Percentiles rank a stretch among this genome's conserved stretches.
Evolutionary conservation across 53 echinoderm and acorn worm species (phyloP).

Genomic region (Antedon mediterranea): DNA sequence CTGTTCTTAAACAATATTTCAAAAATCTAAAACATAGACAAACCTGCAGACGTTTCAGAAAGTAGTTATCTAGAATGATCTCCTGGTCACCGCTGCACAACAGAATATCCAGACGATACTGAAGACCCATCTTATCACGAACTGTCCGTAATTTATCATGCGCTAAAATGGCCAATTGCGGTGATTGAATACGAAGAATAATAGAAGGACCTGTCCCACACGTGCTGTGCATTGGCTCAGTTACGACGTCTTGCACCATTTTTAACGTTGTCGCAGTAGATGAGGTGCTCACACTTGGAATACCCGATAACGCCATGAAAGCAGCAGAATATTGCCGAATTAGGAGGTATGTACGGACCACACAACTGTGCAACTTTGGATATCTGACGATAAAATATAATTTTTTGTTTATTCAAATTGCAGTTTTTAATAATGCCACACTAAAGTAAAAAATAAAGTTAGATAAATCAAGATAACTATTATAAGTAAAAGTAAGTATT

Average conservation of each 20-base stretch:
- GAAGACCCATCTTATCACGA: slow-evolving; percentile 69
- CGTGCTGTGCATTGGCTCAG: slow-evolving; percentile 24
- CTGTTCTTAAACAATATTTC: too few species aligned
- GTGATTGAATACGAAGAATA: slow-evolving; percentile 62
- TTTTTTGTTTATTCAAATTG: too few species aligned
- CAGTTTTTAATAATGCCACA: too few species aligned
- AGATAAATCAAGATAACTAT: too few species aligned
- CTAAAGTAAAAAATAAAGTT: too few species aligned
- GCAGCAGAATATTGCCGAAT: slow-evolving; percentile 87
- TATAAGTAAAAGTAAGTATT: too few species aligned
- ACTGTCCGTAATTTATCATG: slow-evolving; percentile 69
- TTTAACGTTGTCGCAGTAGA: slow-evolving; percentile 46
- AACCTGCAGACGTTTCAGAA: slow-evolving; percentile 70
- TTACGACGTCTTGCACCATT: slow-evolving; percentile 45
- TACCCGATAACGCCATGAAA: slow-evolving; percentile 53
- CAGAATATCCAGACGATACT: slow-evolving; percentile 74
- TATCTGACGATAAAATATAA: slow-evolving; percentile 27
- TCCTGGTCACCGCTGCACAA: slow-evolving; percentile 47
- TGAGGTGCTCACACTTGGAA: slow-evolving; percentile 21
- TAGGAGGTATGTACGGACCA: slow-evolving; percentile 76
- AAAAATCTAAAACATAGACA: background rate
- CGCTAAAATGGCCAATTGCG: slow-evolving; percentile 78
- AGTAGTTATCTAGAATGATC: slow-evolving; percentile 52
- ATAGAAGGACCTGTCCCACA: slow-evolving; percentile 55
- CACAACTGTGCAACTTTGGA: slow-evolving; percentile 82